Percentiles rank a stretch among this genome's conserved stretches.
Conservation (phyloP, 2,797 vertebrate species). For the Enteromius viviparus region DNA sequence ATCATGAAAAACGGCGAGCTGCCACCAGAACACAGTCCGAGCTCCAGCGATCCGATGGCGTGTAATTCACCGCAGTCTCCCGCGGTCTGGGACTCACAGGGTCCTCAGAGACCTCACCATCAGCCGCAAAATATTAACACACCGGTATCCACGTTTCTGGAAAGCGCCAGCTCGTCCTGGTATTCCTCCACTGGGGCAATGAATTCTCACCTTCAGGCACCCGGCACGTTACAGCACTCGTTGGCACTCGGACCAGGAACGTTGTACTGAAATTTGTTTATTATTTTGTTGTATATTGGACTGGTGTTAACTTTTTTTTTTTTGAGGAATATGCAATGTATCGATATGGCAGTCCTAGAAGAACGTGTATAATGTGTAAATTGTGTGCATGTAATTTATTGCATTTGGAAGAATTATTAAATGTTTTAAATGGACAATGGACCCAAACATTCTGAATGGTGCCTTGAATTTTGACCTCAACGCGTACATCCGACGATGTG, state of each 20-base stretch:
- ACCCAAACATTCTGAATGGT: constrained; percentile 88
- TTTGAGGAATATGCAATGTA: constrained; percentile 92
- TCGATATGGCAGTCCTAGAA: constrained; percentile 86
- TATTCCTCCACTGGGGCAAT: constrained; percentile 86
- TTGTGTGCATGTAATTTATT: constrained; percentile 99
- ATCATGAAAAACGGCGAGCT: constrained; percentile 99
- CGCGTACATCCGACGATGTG: constrained; percentile 76
- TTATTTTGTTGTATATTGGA: constrained; percentile 80
- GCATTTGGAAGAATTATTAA: constrained; percentile 93
- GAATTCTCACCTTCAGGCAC: constrained; percentile 89
- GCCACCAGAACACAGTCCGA: constrained; percentile 97
- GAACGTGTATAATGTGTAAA: constrained; percentile 85
- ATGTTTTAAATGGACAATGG: constrained; percentile 90
- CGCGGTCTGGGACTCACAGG: constrained; percentile 95
- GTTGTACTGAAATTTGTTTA: constrained; percentile 87
- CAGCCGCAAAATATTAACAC: constrained; percentile 90
- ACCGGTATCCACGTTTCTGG: constrained; percentile 91
- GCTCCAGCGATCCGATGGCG: constrained; percentile 98
- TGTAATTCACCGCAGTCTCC: constrained; percentile 99
- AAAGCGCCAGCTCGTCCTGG: constrained; percentile 88
- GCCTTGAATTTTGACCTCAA: constrained; percentile 89
- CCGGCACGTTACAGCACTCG: constrained; percentile 93
- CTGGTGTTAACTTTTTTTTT: constrained; percentile 80
- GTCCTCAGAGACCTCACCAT: constrained; percentile 89
- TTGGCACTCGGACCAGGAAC: constrained; percentile 95